Percentiles rank a stretch among this genome's conserved stretches.
Evolutionary conservation across 2,888 invertebrate species (phyloP).

Genomic region (Volucella bombylans): DNA sequence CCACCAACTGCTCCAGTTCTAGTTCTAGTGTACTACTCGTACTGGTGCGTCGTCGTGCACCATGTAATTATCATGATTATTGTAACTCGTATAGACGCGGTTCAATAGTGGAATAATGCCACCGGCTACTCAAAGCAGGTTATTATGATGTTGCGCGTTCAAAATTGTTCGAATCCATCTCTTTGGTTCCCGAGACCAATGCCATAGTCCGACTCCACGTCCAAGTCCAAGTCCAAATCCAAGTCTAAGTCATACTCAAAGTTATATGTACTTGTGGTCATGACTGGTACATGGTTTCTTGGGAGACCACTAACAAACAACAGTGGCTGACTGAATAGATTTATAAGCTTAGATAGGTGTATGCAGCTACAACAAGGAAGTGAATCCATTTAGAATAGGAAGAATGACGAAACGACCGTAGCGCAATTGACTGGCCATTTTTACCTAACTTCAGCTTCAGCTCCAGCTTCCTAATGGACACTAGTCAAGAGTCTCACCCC

Average conservation of each 20-base stretch:
- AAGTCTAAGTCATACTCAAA: constrained; percentile 22
- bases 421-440: constrained; percentile 38
- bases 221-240: no score
- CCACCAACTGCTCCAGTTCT: constrained; percentile 63
- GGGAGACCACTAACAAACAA: constrained; percentile 21
- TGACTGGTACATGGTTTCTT: background rate
- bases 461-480: constrained; percentile 63
- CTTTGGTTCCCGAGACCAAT: no score
- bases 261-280: background rate
- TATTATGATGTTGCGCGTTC: constrained; percentile 73
- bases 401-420: constrained; percentile 30
- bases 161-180: constrained; percentile 68
- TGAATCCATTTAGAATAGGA: constrained; percentile 72
- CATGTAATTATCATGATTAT: constrained; percentile 72
- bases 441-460: constrained; percentile 4
- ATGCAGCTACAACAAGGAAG: constrained; percentile 68
- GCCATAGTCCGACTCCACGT: no score
- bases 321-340: constrained; percentile 70
- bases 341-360: constrained; percentile 54
- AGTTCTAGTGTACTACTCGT: constrained; percentile 37
- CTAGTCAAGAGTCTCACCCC: constrained; percentile 66
- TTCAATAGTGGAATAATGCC: constrained; percentile 73
- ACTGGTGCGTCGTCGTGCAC: constrained; percentile 10
- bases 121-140: constrained; percentile 72
- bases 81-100: constrained; percentile 58